Base-by-base conservation (phyloP, 2,888 invertebrate genomes). In the Noctua comes region DNA sequence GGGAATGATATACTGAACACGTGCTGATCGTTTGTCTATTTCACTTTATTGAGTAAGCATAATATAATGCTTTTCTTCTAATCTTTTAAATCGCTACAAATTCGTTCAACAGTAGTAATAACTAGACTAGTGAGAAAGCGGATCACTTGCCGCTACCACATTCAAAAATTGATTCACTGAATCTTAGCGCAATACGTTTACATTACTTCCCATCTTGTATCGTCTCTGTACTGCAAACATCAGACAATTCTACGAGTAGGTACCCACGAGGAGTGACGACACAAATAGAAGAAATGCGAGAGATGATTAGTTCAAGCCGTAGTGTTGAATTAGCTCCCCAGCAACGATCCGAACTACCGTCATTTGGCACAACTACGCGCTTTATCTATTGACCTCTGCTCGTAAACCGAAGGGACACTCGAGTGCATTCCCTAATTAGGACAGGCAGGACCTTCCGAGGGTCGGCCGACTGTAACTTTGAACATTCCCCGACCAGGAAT, bases 391-490 rank as follows among this genome's bases (percentile, higher is more conserved):
- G 89, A 87, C 88, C 88, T 88, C 72, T 77, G 80, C 87, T 86
- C 89, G 89, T 88, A 89, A 88, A 88, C 77, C 68, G 87, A 79
- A 87, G 88, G 87, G 88, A 86, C 84, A 89, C 87, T 87, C 86
- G 76, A 88, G 86, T 88, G 88, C 88, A 88, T 88, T 68, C 83
- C 85, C 81, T 88, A 88, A 88, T 88, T 88, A 88, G 85, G 85
- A 40, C 85, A 79, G 80, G 69, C 79, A 80, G 82, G 76, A 74
- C 79, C 88, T 74, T 70, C 68, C 66, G 79, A 83, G 86, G 89
- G 85, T 83, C 82, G 75, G 21, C 79, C 74, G 69, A 76, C 72
- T 77, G 71, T 69, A 88, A 88, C 89, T 88, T 88, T 79, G 83
- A 79, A 86, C 88, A 88, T 88, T 88, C 80, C 73, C 81, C 77